phyloP scores from a whole-genome alignment of 2,888 invertebrate species.

The Crematogaster levior region DNA sequence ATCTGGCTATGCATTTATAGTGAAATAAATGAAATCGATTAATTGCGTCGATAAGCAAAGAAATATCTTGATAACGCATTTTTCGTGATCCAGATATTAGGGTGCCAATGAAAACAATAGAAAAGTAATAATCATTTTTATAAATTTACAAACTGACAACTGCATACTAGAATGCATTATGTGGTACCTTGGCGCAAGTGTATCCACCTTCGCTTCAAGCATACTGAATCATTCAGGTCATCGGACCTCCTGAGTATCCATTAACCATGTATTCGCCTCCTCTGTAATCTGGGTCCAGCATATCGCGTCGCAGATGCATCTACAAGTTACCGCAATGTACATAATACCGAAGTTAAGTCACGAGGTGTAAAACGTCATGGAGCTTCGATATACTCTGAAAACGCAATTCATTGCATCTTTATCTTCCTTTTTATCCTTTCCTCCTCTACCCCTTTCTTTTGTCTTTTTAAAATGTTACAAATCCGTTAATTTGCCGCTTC shows the following conservation, averaged over 20 bases:
- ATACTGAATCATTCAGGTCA: slow-evolving; percentile 44
- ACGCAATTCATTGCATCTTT: neutral
- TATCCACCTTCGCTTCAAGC: slow-evolving; percentile 22
- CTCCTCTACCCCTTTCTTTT: neutral
- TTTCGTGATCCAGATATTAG: neutral
- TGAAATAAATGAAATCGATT: neutral
- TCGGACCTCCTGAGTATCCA: slow-evolving; percentile 25
- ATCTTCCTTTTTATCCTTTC: neutral
- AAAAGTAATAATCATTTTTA: neutral
- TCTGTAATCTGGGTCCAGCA: slow-evolving; percentile 19
- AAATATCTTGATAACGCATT: neutral
- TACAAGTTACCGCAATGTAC: neutral
- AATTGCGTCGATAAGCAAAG: neutral
- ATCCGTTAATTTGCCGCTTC: neutral
- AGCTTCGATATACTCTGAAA: neutral
- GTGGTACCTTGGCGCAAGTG: neutral
- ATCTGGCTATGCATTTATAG: neutral
- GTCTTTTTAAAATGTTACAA: neutral
- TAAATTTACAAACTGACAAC: neutral
- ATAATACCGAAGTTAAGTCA: slow-evolving; percentile 21
- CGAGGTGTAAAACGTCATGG: neutral
- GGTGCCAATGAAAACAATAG: neutral
- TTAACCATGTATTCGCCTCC: slow-evolving; percentile 18
- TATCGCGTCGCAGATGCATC: slow-evolving; percentile 30
- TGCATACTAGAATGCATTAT: neutral